A percentile compares a stretch with the other conserved stretches of the same genome.
Conservation (phyloP, 1,140 invertebrate genomes). For the Apis cerana region DNA sequence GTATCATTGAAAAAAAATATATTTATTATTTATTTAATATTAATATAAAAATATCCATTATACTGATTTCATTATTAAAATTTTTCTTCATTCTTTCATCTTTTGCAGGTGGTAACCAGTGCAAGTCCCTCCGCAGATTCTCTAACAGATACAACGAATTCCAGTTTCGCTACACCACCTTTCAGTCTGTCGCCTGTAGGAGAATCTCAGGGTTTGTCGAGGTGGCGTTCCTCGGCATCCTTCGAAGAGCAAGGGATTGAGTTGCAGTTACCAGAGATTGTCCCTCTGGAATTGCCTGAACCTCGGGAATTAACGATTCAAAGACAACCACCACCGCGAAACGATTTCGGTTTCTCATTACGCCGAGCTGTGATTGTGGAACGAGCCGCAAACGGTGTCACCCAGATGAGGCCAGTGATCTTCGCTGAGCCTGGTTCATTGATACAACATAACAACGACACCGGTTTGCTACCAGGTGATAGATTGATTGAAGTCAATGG, state of each 20-base stretch:
- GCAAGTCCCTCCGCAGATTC: conserved; percentile 91
- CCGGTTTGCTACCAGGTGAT: conserved; percentile 95
- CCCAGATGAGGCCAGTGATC: conserved; percentile 89
- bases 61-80: not conserved
- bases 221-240: conserved; percentile 86
- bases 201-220: conserved; percentile 90
- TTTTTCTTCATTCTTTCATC: too few species aligned
- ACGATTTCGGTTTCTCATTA: conserved; percentile 97
- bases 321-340: conserved; percentile 90
- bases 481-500: conserved; percentile 95
- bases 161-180: conserved; percentile 91
- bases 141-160: conserved; percentile 91
- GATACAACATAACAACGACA: conserved; percentile 88
- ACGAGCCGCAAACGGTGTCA: conserved; percentile 80
- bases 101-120: conserved; percentile 84
- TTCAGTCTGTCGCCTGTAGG: conserved; percentile 91
- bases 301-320: conserved; percentile 90
- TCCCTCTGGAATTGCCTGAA: conserved; percentile 87
- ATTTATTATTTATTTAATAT: too few species aligned
- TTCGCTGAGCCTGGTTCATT: conserved; percentile 96
- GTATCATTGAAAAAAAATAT: too few species aligned
- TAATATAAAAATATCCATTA: too few species aligned
- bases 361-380: conserved; percentile 92
- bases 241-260: conserved; percentile 87
- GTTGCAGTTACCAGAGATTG: conserved; percentile 89